Conservation (phyloP, 1,140 invertebrate species). For the Zophobas morio region DNA sequence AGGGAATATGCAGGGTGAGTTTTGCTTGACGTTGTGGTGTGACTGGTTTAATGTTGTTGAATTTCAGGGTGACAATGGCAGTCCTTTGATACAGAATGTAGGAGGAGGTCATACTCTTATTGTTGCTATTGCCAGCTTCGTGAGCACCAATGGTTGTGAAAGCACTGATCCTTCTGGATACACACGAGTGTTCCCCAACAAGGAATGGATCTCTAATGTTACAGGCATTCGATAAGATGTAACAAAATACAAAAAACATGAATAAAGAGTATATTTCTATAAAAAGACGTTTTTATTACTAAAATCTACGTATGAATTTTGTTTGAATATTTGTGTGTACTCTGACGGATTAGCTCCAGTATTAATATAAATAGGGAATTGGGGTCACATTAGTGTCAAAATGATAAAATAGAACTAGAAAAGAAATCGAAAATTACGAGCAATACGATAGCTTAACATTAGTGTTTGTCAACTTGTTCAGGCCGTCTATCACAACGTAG, state of each 20-base stretch:
- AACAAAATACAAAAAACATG: not conserved
- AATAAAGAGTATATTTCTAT: not conserved
- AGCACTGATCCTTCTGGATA: slow-evolving; percentile 17
- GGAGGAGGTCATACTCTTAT: slow-evolving; percentile 13
- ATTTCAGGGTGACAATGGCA: slow-evolving; percentile 37
- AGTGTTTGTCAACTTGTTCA: too few relatives aligned
- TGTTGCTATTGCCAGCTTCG: slow-evolving; percentile 12
- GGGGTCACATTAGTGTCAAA: too few relatives aligned
- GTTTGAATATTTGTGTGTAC: too few relatives aligned
- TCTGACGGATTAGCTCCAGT: too few relatives aligned
- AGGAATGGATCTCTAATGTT: slow-evolving; percentile 18
- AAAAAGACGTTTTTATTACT: too few relatives aligned
- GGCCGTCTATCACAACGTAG: too few relatives aligned
- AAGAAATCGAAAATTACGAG: too few relatives aligned
- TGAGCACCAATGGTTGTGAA: slow-evolving; percentile 21
- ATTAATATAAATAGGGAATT: too few relatives aligned
- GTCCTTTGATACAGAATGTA: slow-evolving; percentile 29
- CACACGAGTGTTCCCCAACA: slow-evolving; percentile 22
- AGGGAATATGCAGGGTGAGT: slow-evolving; percentile 9
- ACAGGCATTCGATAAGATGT: slow-evolving; percentile 2
- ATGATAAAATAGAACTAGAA: too few relatives aligned
- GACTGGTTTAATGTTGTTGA: not conserved
- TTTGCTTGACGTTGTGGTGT: not conserved
- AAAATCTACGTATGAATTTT: too few relatives aligned
- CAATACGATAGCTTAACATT: too few relatives aligned